Conservation (phyloP, 2,888 invertebrate genomes). For the Dicycla oo region DNA sequence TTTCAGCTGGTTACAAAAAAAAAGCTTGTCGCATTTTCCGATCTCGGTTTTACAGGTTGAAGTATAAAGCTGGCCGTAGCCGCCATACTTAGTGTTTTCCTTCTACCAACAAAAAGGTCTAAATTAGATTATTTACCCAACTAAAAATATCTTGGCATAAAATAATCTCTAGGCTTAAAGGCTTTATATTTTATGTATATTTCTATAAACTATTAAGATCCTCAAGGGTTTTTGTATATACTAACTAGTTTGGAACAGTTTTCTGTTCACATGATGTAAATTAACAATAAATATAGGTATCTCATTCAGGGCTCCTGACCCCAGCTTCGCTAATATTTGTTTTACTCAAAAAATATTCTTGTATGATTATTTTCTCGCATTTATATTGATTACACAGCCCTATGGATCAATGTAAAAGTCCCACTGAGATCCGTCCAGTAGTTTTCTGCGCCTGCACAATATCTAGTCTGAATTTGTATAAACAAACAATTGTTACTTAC, state of each 20-base stretch:
- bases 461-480: slow-evolving; percentile 37
- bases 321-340: slow-evolving; percentile 28
- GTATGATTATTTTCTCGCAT: slow-evolving; percentile 15
- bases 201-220: slow-evolving; percentile 22
- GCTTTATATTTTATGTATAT: slow-evolving; percentile 42
- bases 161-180: slow-evolving; percentile 42
- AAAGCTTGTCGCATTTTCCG: background rate
- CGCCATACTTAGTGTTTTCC: slow-evolving; percentile 64
- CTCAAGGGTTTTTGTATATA: slow-evolving; percentile 50
- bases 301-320: slow-evolving; percentile 29
- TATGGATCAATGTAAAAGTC: slow-evolving; percentile 56
- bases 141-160: slow-evolving; percentile 36
- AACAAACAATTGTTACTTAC: background rate
- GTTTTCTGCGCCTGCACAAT: slow-evolving; percentile 39
- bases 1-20: background rate
- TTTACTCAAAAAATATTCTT: background rate
- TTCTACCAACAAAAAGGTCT: slow-evolving; percentile 61
- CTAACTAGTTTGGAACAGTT: slow-evolving; percentile 55
- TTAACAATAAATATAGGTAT: slow-evolving; percentile 51
- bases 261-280: slow-evolving; percentile 54
- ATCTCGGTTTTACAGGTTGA: slow-evolving; percentile 37
- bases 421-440: slow-evolving; percentile 66
- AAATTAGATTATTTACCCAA: slow-evolving; percentile 20
- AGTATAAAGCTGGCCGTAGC: slow-evolving; percentile 38
- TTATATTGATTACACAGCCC: slow-evolving; percentile 60